A percentile compares a stretch with the other conserved stretches of the same genome.
Conservation (phyloP, 2,888 invertebrate genomes). For the Athetis lepigone region DNA sequence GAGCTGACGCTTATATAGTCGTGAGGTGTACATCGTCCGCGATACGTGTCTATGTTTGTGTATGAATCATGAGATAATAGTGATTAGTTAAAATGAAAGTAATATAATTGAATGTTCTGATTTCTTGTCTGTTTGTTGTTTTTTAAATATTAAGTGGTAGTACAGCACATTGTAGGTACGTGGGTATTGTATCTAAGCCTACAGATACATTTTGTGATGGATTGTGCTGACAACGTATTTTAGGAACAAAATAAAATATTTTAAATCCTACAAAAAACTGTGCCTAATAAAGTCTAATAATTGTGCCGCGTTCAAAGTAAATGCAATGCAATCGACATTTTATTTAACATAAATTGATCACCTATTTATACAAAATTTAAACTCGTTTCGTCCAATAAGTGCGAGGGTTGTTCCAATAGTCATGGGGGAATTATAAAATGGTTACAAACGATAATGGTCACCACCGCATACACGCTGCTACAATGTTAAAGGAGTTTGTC, state of each 20-base stretch:
- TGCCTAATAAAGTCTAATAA: too few relatives aligned
- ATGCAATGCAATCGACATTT: too few relatives aligned
- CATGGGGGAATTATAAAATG: conserved; percentile 50
- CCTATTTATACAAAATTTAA: conserved; percentile 23
- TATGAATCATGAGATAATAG: conserved; percentile 59
- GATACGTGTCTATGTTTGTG: conserved; percentile 43
- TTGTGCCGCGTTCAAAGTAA: too few relatives aligned
- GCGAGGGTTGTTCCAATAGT: conserved; percentile 12
- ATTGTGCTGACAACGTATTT: too few relatives aligned
- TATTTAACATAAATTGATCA: conserved; percentile 2
- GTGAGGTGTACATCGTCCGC: conserved; percentile 24
- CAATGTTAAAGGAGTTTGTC: too few relatives aligned
- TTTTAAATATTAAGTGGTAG: neutral
- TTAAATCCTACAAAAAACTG: too few relatives aligned
- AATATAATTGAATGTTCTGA: neutral
- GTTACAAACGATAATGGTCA: conserved; percentile 50
- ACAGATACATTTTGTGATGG: too few relatives aligned
- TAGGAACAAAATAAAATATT: too few relatives aligned
- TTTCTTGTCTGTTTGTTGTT: conserved; percentile 23
- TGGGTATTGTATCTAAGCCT: too few relatives aligned
- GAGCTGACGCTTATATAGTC: conserved; percentile 56
- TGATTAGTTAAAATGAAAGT: conserved; percentile 49
- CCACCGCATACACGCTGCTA: conserved; percentile 26
- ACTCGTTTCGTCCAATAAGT: conserved; percentile 30
- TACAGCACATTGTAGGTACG: too few relatives aligned